phyloP scores from a whole-genome alignment of 2,113 vertebrate species.

The Tonatia bakeri region DNA sequence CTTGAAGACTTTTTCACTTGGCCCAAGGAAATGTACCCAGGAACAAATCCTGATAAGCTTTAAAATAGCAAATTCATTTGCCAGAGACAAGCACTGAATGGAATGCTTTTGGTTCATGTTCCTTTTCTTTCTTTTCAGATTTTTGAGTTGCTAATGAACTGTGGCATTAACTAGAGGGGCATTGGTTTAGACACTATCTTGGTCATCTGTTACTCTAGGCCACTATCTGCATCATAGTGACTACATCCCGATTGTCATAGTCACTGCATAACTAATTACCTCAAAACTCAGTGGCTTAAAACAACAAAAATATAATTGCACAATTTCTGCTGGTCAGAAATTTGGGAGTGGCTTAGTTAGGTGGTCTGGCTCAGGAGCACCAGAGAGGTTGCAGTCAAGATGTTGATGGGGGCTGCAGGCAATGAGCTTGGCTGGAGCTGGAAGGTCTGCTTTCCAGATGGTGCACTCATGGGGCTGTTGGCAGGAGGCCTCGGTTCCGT shows the following conservation, averaged over 20 bases:
- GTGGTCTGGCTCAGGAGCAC: background rate
- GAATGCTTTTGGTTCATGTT: background rate
- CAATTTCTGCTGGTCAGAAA: background rate
- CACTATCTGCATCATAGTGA: background rate
- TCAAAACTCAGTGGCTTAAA: background rate
- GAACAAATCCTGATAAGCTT: background rate
- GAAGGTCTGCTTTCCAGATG: background rate
- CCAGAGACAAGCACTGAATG: background rate
- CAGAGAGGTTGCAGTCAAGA: background rate
- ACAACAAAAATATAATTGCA: background rate
- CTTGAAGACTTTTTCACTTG: background rate
- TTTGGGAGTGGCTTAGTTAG: background rate
- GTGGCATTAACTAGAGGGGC: background rate
- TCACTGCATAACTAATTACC: background rate
- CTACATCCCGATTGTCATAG: background rate
- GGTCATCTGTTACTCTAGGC: background rate
- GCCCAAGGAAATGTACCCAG: background rate
- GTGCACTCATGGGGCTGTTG: accelerated
- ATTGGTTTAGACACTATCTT: background rate
- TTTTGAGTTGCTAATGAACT: background rate
- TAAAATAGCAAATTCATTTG: background rate
- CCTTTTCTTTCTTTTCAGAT: background rate
- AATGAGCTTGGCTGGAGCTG: background rate
- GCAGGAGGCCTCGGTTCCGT: background rate
- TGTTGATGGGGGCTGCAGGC: background rate